phyloP scores from a whole-genome alignment of 2,888 invertebrate genomes.

The Drosophila neonasuta region DNA sequence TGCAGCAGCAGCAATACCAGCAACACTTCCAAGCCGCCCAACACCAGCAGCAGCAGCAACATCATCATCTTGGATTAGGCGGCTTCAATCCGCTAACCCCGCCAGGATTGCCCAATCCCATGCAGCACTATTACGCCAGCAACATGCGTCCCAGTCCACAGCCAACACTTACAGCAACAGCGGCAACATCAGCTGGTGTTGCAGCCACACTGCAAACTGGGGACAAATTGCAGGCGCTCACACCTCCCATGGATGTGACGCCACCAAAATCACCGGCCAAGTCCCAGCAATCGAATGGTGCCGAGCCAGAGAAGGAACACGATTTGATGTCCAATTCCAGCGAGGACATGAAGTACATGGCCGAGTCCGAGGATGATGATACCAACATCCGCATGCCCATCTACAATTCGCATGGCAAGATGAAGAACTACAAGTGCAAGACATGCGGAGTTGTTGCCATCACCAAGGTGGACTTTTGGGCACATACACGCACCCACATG shows the following conservation, averaged over 20 bases:
- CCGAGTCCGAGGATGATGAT: slow-evolving; percentile 80
- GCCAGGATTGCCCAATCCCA: slow-evolving; percentile 83
- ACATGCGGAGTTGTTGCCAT: slow-evolving; percentile 93
- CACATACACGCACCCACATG: slow-evolving; percentile 94
- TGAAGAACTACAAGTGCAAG: slow-evolving; percentile 95
- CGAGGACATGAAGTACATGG: slow-evolving; percentile 79
- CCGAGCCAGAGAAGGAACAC: slow-evolving; percentile 75
- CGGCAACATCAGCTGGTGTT: slow-evolving; percentile 26
- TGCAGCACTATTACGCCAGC: slow-evolving; percentile 71
- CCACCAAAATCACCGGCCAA: slow-evolving; percentile 82
- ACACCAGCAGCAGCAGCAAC: slow-evolving; percentile 69
- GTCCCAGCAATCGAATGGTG: slow-evolving; percentile 52
- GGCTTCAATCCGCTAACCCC: slow-evolving; percentile 86
- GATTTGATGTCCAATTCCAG: slow-evolving; percentile 81
- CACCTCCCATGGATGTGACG: slow-evolving; percentile 82
- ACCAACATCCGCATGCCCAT: slow-evolving; percentile 83
- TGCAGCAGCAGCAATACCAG: slow-evolving; percentile 72
- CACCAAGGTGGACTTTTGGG: slow-evolving; percentile 96
- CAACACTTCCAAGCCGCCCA: slow-evolving; percentile 68
- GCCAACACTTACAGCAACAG: slow-evolving; percentile 51
- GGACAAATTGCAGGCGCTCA: slow-evolving; percentile 76
- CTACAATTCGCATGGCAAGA: slow-evolving; percentile 86
- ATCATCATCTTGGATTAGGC: slow-evolving; percentile 83
- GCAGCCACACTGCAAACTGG: slow-evolving; percentile 36
- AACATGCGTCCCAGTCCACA: slow-evolving; percentile 70